Base-by-base conservation (phyloP, 2,888 invertebrate genomes). In the Trachelus stipa region DNA sequence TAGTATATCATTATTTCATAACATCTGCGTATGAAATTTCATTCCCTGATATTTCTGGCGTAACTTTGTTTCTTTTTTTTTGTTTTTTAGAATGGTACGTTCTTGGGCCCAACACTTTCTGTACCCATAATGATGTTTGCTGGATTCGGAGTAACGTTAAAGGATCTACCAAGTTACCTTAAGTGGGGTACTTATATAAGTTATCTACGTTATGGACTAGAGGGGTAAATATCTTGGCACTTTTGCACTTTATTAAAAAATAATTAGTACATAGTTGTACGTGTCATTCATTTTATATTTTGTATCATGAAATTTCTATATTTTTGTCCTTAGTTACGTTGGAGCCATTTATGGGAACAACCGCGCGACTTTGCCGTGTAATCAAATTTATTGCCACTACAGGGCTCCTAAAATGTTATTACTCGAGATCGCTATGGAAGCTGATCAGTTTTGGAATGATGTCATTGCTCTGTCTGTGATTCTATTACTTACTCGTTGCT, bases 61-160 rank as follows among this genome's bases (percentile, higher is more conserved):
- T 12, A 6, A 30, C 30, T 75, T 56, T 33, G 11, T 37, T 35
- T 74, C 11, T 3, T 68, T 75, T 75, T 40, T 31, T 6, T 37
- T 35, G 73, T 4, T 84, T 69, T 73, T 73, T 91, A 98, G 98
- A 98, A 98, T 89, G 98, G 98, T 9, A 98, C 98, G 6, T 99
- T 98, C 92, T 92, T 98, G 84, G 98, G 98, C 0, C 98, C 98
- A 1, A 96, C 98, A 0, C 92, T 98, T 15, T 95, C 96, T 3
- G 98, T 98, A 40, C 98, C 98, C 0, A 96, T 98, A 94, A 97
- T 99, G 95, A 96, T 98, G 96, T 98, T 98, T 90, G 97, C 98
- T 77, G 98, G 98, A 0, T 98, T 98, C 91, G 98, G 98, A 31
- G 98, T 98, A 11, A 96, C 96, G 1, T 93, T 98, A 56, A 93